Base-by-base conservation (phyloP, 2,797 vertebrate species). In the Buceros bicornis region DNA sequence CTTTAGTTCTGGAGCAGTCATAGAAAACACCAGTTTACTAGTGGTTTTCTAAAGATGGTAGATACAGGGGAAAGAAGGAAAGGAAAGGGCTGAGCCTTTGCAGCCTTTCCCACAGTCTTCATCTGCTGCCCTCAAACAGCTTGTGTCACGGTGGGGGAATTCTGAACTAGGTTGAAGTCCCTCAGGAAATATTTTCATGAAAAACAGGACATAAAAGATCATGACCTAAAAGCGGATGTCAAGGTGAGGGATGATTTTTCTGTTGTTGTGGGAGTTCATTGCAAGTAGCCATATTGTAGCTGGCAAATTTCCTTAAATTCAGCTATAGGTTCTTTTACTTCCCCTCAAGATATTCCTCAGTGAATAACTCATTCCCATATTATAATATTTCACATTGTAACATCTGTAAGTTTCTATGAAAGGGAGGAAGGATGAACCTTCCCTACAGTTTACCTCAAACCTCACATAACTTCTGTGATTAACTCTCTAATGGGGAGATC, bases 221-320 rank as follows among this genome's bases (percentile, higher is more conserved):
- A 25, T 88, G 74, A 85, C 91, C 93, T 67, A 16, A 91, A 94
- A 90, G 57, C 16, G 45, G 20, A 58, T 91, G 57, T 93, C 90
- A 91, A 91, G 93, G 87, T 83, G 57, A 93, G 48, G 40, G 31
- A 65, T 24, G 20, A 11, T n/a, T 79, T 79, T 56, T 54, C 1
- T 0, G 29, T 22, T 61, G 45, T 57, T 31, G 14, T 62, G 57
- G 33, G 53, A 86, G 40, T 28, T 50, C 7, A 4, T 8, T 73
- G 50, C 28, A 53, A 5, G 1, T 50, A 51, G 17, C 42, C 48
- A 9, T 66, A 86, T 5, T 9, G 8, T 43, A 78, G 62, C 10
- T 43, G 21, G 6, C 10, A 71, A 22, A 48, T 77, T 60, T 90
- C 54, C 65, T 53, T 77, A 64, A 79, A 51, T 79, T 70, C 62